Conservation (phyloP, 2,888 invertebrate genomes). For the Lingula anatina region DNA sequence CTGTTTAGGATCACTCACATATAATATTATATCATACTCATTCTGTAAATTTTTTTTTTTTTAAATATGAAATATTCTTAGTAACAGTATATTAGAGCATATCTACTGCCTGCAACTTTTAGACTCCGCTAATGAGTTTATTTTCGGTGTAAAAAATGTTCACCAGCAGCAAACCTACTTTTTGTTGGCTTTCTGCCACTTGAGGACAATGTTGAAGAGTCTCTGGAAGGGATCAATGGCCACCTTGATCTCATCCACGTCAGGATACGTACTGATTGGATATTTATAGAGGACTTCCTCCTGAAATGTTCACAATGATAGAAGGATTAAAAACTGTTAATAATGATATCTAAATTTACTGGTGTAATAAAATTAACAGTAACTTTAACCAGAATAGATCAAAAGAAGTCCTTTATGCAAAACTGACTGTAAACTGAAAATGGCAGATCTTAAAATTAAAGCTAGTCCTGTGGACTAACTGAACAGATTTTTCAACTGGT, state of each 20-base stretch:
- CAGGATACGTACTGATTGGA: conserved; percentile 69
- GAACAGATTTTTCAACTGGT: too few relatives aligned
- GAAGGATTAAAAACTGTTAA: too few relatives aligned
- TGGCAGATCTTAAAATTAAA: too few relatives aligned
- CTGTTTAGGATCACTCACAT: too few relatives aligned
- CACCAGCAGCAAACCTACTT: conserved; percentile 54
- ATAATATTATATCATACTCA: too few relatives aligned
- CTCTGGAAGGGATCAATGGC: conserved; percentile 61
- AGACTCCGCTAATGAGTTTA: too few relatives aligned
- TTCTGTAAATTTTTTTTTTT: neutral
- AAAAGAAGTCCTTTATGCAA: neutral
- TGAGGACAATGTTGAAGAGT: conserved; percentile 59
- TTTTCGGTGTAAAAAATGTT: too few relatives aligned
- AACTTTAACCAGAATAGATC: neutral
- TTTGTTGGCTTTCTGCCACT: conserved; percentile 75
- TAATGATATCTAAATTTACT: neutral
- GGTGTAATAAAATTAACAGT: neutral
- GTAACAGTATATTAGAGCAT: too few relatives aligned
- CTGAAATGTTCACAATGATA: conserved; percentile 22
- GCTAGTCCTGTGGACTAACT: too few relatives aligned
- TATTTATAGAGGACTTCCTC: conserved; percentile 85
- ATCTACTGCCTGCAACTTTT: too few relatives aligned
- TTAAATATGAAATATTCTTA: neutral
- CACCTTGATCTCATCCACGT: conserved; percentile 68
- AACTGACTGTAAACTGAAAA: too few relatives aligned